phyloP scores from a whole-genome alignment of 2,888 invertebrate genomes.

The Amiota minor region DNA sequence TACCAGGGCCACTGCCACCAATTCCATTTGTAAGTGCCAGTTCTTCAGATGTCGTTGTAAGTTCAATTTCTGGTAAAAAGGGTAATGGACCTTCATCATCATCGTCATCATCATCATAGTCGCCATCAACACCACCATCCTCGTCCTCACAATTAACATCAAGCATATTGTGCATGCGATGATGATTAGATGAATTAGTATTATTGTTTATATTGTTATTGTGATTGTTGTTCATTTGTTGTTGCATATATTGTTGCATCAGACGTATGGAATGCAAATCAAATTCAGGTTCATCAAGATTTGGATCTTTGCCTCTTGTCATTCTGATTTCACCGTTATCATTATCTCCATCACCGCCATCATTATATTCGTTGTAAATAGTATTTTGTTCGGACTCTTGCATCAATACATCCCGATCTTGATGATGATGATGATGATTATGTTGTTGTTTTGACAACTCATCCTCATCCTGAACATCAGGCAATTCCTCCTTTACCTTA shows the following conservation, averaged over 20 bases:
- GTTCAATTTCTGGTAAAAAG: conserved; percentile 72
- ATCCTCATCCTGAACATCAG: conserved; percentile 37
- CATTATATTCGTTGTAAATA: background rate
- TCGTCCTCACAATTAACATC: conserved; percentile 39
- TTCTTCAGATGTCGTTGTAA: conserved; percentile 70
- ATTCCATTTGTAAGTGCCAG: conserved; percentile 31
- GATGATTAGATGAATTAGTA: conserved; percentile 24
- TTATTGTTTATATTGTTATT: conserved; percentile 40
- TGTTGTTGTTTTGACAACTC: conserved; percentile 29
- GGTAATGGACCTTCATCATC: conserved; percentile 70
- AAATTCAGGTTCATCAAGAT: conserved; percentile 55
- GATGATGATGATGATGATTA: conserved; percentile 48
- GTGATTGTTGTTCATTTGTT: conserved; percentile 64
- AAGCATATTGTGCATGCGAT: conserved; percentile 40
- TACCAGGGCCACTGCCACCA: conserved; percentile 32
- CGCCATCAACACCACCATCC: conserved; percentile 26
- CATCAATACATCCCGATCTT: conserved; percentile 32
- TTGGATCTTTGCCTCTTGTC: conserved; percentile 12
- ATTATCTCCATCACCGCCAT: conserved; percentile 40
- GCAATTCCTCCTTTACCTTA: conserved; percentile 28
- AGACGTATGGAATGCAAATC: conserved; percentile 68
- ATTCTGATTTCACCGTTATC: conserved; percentile 34
- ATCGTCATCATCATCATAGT: conserved; percentile 51
- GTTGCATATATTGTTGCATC: conserved; percentile 72
- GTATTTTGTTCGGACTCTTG: background rate